Evolutionary conservation across 2,797 vertebrate species (phyloP), one percentile per base, ranked within the genome.

Genomic region (Presbytis comata): DNA sequence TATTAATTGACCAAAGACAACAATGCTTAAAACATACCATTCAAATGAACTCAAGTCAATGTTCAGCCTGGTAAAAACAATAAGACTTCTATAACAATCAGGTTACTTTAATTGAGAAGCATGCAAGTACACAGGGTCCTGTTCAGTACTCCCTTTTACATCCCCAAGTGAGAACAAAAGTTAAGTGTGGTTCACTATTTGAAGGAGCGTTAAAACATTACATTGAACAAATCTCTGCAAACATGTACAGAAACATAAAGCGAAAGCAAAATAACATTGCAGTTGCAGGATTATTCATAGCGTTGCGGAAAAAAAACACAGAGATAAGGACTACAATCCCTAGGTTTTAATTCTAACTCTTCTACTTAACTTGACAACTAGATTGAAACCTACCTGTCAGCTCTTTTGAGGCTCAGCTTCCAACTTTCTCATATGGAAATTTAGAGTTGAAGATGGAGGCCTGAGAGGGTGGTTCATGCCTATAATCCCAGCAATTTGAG

Each of bases 141-240:
- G 24, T 50, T 97, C 21, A 75, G n/a, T 24, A 12, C 6, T 89
- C 48, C 19, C 4, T 8, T 64, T 89, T 93, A 86, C 88, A 97
- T 89, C 55, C 26, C 7, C 33, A 81, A 89, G 59, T 78, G 64
- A 90, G 46, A 59, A 82, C 72, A 89, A 92, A 81, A 81, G 16
- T 82, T 79, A 95, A 93, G 91, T 89, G 83, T 85, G 21, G 9
- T 19, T 95, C n/a, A 89, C 87, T 89, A 76, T 91, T 93, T 91
- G 76, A 82, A 92, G 33, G 48, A 96, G 12, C 46, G 14, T 55
- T 84, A 86, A 79, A 81, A 48, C 41, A 95, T 95, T 97, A 96
- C 95, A 70, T 83, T 55, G 19, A 95, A 3, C 53, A 95, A 30
- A 10, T 92, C 72, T 72, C 44, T 72, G 94, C 9, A 76, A 93